A percentile compares a stretch with the other conserved stretches of the same genome.
Conservation (phyloP, 2,113 vertebrate genomes). For the Mellivora capensis region DNA sequence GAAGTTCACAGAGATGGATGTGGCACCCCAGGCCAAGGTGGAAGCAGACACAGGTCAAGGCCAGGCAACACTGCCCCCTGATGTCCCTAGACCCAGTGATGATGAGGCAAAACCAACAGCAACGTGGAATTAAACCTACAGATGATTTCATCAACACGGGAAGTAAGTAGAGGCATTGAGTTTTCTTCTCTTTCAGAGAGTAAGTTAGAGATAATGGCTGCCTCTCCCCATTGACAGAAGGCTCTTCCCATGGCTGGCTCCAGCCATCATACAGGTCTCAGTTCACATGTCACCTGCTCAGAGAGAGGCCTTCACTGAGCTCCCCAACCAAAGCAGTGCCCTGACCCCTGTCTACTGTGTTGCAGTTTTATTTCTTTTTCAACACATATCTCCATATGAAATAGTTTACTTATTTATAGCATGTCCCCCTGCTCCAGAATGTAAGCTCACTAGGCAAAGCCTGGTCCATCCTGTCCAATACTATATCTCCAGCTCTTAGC, state of each 20-base stretch:
- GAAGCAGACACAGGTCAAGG: background rate
- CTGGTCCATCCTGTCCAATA: background rate
- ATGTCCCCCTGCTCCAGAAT: background rate
- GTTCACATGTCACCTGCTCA: background rate
- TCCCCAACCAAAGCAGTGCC: background rate
- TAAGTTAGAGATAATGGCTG: background rate
- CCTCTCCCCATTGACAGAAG: background rate
- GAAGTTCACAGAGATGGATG: background rate
- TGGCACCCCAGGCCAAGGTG: background rate
- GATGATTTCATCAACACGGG: background rate
- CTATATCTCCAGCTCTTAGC: background rate
- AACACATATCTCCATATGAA: background rate
- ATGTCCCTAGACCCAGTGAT: background rate
- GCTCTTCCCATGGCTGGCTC: background rate
- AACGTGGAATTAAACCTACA: background rate
- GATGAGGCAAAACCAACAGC: background rate
- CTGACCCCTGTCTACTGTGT: rapidly evolving
- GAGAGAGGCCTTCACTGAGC: background rate
- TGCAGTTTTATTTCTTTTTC: background rate
- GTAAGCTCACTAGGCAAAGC: background rate
- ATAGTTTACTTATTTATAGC: background rate
- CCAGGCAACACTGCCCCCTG: background rate
- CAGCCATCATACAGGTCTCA: background rate
- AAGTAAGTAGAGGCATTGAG: background rate
- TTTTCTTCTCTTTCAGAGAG: background rate